Evolutionary conservation across 1,140 invertebrate species (phyloP).

Genomic region (Pseudomyrmex flavicornis): DNA sequence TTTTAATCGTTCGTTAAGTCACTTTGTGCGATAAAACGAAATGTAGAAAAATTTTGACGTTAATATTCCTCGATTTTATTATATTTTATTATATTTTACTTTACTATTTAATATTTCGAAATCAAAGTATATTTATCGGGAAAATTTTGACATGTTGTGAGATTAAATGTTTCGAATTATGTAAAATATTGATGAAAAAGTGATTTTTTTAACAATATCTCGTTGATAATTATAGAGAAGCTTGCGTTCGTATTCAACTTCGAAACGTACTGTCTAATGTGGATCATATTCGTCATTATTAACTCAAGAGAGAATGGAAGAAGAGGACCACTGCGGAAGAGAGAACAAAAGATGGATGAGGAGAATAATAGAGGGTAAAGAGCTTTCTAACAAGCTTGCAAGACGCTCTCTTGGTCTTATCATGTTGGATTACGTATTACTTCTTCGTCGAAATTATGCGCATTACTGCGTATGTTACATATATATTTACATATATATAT

Average conservation of each 20-base stretch:
- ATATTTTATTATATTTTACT: background rate
- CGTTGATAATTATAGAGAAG: background rate
- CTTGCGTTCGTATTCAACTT: background rate
- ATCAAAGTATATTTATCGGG: background rate
- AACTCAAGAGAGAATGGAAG: slow-evolving; percentile 17
- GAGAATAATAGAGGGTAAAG: slow-evolving; percentile 39
- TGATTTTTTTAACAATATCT: slow-evolving; percentile 32
- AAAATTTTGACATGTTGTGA: slow-evolving; percentile 7
- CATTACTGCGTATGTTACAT: background rate
- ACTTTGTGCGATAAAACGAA: too few relatives aligned
- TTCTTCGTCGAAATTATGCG: slow-evolving; percentile 11
- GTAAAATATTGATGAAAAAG: slow-evolving; percentile 28
- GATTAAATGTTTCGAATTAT: slow-evolving; percentile 14
- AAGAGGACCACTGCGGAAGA: background rate
- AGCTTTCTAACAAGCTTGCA: slow-evolving; percentile 19
- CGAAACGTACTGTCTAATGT: slow-evolving; percentile 35
- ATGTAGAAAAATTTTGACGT: too few relatives aligned
- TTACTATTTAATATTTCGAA: slow-evolving; percentile 2
- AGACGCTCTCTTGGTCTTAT: background rate
- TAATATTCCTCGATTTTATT: too few relatives aligned
- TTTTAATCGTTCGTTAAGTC: too few relatives aligned
- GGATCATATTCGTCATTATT: slow-evolving; percentile 50
- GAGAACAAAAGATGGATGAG: slow-evolving; percentile 40
- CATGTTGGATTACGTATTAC: background rate
- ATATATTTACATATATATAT: too few relatives aligned